These are phyloP conservation scores for Formicarius rufipectus DNA, from an alignment of 2,113 vertebrate species.

Conservation along the genomic window DNA sequence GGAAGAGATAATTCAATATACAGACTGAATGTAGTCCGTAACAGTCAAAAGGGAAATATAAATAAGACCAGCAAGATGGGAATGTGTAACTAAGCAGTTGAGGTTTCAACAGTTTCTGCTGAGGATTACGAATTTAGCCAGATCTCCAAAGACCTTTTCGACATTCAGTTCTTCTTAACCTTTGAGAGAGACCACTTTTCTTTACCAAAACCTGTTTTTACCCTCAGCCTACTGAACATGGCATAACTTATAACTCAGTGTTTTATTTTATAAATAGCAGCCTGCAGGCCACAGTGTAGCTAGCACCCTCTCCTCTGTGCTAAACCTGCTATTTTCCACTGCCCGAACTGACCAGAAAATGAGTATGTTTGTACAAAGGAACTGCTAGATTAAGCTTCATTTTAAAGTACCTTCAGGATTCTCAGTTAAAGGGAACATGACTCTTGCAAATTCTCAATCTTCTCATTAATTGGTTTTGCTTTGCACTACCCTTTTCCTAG, in stretches of 20 bases:
- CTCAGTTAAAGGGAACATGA: neutral
- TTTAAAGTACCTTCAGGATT: neutral
- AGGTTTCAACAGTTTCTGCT: neutral
- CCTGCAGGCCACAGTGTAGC: neutral
- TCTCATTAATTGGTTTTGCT: neutral
- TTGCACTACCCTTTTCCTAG: neutral
- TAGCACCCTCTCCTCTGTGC: neutral
- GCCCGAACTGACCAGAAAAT: neutral
- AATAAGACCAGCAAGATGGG: neutral
- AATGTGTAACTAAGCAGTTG: neutral
- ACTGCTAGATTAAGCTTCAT: neutral
- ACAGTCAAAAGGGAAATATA: neutral
- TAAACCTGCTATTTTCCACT: neutral
- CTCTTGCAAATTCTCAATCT: neutral
- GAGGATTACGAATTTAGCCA: neutral
- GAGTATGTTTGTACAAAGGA: neutral
- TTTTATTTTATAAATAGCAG: neutral
- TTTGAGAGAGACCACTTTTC: neutral
- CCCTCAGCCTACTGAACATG: neutral
- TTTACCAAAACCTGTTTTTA: neutral
- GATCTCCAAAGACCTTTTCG: neutral
- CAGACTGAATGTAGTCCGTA: neutral
- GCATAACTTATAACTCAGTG: neutral
- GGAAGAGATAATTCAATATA: neutral
- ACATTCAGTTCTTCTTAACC: neutral